phyloP scores from a whole-genome alignment of 2,888 invertebrate species.

The Phanerotoma sp. region DNA sequence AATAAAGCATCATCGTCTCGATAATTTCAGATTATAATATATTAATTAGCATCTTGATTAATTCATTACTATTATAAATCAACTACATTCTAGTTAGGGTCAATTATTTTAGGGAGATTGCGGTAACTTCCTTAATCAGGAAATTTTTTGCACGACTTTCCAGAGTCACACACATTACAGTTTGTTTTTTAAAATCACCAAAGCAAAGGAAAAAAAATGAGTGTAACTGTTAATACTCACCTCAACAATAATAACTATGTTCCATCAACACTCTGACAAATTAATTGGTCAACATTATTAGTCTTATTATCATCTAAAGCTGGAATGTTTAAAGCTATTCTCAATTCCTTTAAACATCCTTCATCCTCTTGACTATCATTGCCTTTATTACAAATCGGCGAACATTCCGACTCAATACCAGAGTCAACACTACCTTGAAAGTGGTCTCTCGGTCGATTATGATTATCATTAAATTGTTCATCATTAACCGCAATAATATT shows the following conservation, averaged over 20 bases:
- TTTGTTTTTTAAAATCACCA: too few species aligned
- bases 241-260: neutral
- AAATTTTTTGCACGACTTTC: too few species aligned
- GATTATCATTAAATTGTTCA: slow-evolving; percentile 32
- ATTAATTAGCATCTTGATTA: too few species aligned
- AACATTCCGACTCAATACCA: slow-evolving; percentile 44
- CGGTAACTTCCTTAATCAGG: too few species aligned
- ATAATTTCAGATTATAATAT: too few species aligned
- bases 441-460: slow-evolving; percentile 28
- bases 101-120: too few species aligned
- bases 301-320: neutral
- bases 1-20: too few species aligned
- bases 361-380: neutral
- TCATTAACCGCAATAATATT: slow-evolving; percentile 36
- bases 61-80: too few species aligned
- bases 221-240: neutral
- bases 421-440: slow-evolving; percentile 44
- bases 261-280: neutral
- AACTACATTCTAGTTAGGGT: too few species aligned
- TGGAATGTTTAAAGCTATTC: neutral
- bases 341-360: slow-evolving; percentile 1
- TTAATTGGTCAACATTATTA: too few species aligned
- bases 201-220: too few species aligned
- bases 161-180: too few species aligned
- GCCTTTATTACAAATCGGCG: slow-evolving; percentile 34